Evolutionary conservation across 1,140 invertebrate genomes (phyloP), one percentile per base, ranked within the genome.

Genomic region (Dreissena polymorpha): DNA sequence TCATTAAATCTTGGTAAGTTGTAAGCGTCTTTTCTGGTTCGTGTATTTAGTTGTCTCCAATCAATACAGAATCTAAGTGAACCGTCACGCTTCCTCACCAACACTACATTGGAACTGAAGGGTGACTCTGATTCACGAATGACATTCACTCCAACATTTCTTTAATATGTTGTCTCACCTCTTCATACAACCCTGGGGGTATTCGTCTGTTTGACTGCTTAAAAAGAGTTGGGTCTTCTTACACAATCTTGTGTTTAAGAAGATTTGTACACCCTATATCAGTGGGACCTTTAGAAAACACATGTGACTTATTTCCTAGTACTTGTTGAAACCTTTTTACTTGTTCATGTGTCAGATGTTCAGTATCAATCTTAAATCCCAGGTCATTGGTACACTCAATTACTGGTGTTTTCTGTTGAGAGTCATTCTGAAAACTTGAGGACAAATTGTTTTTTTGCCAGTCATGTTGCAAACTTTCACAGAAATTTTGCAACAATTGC

Each of bases 221-320:
- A 23, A 77, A 77, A 49, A 63, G 60, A 8, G 29, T 77, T 10
- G 29, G 14, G 50, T 77, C 74, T 77, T 65, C 18, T 21, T 50
- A 18, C 16, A 65, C 27, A 51, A 67, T 67, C 13, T 77, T 60
- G 67, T 77, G 74, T 67, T 72, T 71, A 65, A 72, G 12, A 16
- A 50, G 16, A 18, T 81, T 27, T 2, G 78, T 72, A 21, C 27
- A 27, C 14, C 69, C 78, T n/a, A n/a, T n/a, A n/a, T n/a, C n/a
- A n/a, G n/a, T n/a, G n/a, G n/a, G n/a, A n/a, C n/a, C n/a, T n/a
- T 72, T 39, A 39, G 78, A 65, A 81, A 81, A 81, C 12, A 72
- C 29, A 65, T 72, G 53, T 49, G 71, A 27, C 78, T 55, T 72
- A 27, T 72, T 81, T n/a, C 67, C 39, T n/a, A 81, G 27, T n/a